Evolutionary conservation across 2,113 vertebrate species (phyloP).

Genomic region (Phalacrocorax carbo): DNA sequence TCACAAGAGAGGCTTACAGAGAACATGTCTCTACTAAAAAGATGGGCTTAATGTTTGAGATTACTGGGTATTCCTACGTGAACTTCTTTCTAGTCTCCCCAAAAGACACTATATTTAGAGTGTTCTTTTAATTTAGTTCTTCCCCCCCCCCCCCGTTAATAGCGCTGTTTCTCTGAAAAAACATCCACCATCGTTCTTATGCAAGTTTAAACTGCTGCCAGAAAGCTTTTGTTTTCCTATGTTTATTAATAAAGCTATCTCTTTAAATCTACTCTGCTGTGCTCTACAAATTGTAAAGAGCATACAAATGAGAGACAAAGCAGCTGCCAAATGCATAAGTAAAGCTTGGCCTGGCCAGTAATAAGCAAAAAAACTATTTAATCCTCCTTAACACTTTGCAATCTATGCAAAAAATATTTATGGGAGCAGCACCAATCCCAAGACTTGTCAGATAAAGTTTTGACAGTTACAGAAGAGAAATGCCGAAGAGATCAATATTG

Average conservation of each 20-base stretch:
- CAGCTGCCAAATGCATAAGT: not conserved
- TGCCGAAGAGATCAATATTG: not conserved
- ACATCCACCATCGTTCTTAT: not conserved
- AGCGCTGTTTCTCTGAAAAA: fast-evolving
- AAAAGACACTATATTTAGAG: not conserved
- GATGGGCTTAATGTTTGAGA: not conserved
- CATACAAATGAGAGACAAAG: not conserved
- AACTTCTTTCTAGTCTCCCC: not conserved
- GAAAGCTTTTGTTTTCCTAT: not conserved
- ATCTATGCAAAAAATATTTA: not conserved
- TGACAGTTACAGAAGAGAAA: not conserved
- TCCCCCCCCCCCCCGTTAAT: not conserved
- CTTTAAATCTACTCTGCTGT: not conserved
- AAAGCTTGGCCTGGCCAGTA: not conserved
- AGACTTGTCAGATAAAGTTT: not conserved
- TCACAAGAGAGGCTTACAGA: not conserved
- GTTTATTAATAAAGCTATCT: slow-evolving; percentile 25
- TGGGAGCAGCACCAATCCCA: not conserved
- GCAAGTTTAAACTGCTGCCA: not conserved
- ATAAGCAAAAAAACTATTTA: not conserved
- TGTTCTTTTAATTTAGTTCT: not conserved
- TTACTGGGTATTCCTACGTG: not conserved
- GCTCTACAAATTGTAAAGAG: not conserved
- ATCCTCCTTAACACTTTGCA: not conserved
- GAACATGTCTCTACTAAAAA: not conserved